Base-by-base conservation (phyloP, 2,888 invertebrate genomes). In the Muschampia plurimacula region DNA sequence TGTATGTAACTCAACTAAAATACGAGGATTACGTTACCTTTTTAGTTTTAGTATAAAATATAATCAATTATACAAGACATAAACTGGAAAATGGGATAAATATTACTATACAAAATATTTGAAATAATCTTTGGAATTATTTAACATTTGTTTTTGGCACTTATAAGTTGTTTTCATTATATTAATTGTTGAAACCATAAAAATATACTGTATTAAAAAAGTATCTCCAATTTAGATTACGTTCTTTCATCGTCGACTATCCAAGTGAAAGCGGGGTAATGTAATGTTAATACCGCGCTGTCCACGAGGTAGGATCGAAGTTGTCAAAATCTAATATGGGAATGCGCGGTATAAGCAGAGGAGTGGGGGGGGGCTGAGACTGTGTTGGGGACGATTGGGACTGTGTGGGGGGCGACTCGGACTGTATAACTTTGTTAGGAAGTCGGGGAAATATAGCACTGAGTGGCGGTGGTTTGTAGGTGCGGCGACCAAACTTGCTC, bases 241-340 rank as follows among this genome's bases (percentile, higher is more conserved):
- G 12, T 9, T 32, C 22, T 49, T 13, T 60, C n/a, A 15, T 41
- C 52, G 5, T 6, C 46, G 10, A 46, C 13, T 13, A 52, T 52
- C 15, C n/a, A 52, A 52, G 8, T 15, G 8, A 13, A 52, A n/a
- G 52, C 15, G 7, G 15, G 15, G 6, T 10, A 52, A 36, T 36
- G 46, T 12, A 36, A 57, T 28, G 36, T 78, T 86, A 88, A 77
- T 91, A 92, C 67, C 89, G 88, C 36, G 91, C 89, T n/a, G 92
- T 80, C 93, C 93, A 94, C 49, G 92, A 90, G 69, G 83, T 90
- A 4, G 93, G 93, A 75, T 94, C 93, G 76, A 94, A 92, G 64
- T 89, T 88, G 76, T 91, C 89, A 75, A 92, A 90, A 72, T 92
- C 91, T 28, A 91, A 78, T 36, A 84, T 86, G 13, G 90, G 88